Base-by-base conservation (phyloP, 2,797 vertebrate genomes). In the Sylvilagus floridanus region DNA sequence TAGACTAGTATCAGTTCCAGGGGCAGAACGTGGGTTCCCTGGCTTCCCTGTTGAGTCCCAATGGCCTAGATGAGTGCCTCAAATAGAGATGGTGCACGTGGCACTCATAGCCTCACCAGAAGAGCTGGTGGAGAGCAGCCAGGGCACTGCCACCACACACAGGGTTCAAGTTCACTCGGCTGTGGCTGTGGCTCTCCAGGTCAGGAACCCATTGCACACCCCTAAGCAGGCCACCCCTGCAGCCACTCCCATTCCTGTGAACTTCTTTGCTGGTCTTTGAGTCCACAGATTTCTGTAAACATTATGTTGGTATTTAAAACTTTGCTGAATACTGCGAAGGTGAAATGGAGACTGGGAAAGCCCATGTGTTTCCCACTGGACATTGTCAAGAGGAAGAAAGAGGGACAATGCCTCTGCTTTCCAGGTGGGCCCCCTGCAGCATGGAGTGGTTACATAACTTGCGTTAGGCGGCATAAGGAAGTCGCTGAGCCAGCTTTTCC, bases 301-400 rank as follows among this genome's bases (percentile, higher is more conserved):
- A 57, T 57, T 13, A 57, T 57, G 7, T 57, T 95, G 75, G 52
- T 21, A 13, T 69, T 93, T 96, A 68, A 81, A 85, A 17, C 35
- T 42, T 71, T 69, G 93, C 26, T 37, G 47, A 42, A 54, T 26
- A 37, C 6, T 84, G 17, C 8, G 52, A 79, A 13, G 11, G 42
- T 68, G 14, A 32, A 21, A 7, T 17, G 6, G 50, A 50, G 7
- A 0, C 72, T 79, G 47, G 6, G 7, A 12, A 75, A 83, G 17
- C 4, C 88, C 73, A 17, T 50, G 35, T 60, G 0, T n/a, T 35
- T 42, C 2, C 19, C 16, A 6, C 1, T 16, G 52, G 26, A 66
- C 22, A 12, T 71, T 11, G 5, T 28, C 37, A 52, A 42, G n/a
- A 60, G 11, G 0, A 5, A 9, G 78, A 37, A 83, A 21, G 30